These are phyloP conservation scores for Lota lota DNA, from an alignment of 2,113 vertebrate species.

Conservation along the genomic window DNA sequence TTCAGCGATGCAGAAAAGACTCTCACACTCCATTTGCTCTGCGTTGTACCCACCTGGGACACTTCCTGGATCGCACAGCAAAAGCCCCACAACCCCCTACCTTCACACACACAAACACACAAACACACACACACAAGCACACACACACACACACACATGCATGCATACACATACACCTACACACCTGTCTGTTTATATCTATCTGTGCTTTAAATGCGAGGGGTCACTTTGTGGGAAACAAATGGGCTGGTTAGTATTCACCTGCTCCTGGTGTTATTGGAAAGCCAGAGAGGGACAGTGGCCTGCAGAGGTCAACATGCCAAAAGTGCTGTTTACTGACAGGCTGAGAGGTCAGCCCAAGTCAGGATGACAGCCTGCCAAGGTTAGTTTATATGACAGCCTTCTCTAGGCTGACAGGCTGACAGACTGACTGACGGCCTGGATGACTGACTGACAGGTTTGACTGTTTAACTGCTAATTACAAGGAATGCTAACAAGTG, in stretches of 20 bases:
- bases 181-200: background rate
- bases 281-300: background rate
- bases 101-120: slow-evolving; percentile 11
- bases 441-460: background rate
- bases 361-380: background rate
- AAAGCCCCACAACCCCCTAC: background rate
- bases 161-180: background rate
- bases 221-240: background rate
- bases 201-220: background rate
- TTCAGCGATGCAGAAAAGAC: slow-evolving; percentile 20
- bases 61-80: slow-evolving; percentile 7
- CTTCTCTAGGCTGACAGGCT: background rate
- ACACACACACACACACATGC: background rate
- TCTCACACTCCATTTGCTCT: slow-evolving; percentile 31
- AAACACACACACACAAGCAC: slow-evolving; percentile 3
- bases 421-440: background rate
- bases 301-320: background rate
- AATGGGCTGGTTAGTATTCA: background rate
- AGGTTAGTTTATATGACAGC: background rate
- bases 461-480: background rate
- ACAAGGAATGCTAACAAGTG: too few relatives aligned
- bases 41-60: slow-evolving; percentile 19
- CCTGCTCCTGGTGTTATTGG: background rate
- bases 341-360: background rate
- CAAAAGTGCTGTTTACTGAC: background rate